A percentile compares a stretch with the other conserved stretches of the same genome.
These are phyloP conservation scores for Frankliniella fusca DNA, from an alignment of 2,888 invertebrate species.

Conservation along the genomic window DNA sequence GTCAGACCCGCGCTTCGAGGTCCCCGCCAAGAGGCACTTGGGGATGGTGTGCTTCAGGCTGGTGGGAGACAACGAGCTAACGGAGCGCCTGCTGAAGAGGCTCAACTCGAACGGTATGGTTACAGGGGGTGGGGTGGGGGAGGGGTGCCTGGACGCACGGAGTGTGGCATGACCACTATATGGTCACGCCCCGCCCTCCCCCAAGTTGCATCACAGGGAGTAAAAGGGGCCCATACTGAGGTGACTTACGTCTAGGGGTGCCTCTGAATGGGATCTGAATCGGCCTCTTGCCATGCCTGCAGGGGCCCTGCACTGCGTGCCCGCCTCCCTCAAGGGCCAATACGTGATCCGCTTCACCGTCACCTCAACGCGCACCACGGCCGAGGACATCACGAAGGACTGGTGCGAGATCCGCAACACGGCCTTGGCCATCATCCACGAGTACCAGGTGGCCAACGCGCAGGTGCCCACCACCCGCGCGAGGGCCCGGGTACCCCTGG, in stretches of 20 bases:
- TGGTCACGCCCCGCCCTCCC: too few species aligned
- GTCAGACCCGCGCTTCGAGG: constrained; percentile 82
- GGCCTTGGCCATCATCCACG: constrained; percentile 62
- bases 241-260: too few species aligned
- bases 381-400: constrained; percentile 62
- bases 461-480: constrained; percentile 48
- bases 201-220: too few species aligned
- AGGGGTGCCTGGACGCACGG: too few species aligned
- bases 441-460: constrained; percentile 59
- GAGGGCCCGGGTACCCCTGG: constrained; percentile 65
- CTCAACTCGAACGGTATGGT: constrained; percentile 76
- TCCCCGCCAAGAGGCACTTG: constrained; percentile 80
- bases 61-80: constrained; percentile 77
- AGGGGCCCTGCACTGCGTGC: constrained; percentile 77
- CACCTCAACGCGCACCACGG: constrained; percentile 70
- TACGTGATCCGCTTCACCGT: constrained; percentile 92
- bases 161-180: too few species aligned
- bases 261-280: too few species aligned
- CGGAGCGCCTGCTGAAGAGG: constrained; percentile 80
- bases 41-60: constrained; percentile 89
- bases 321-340: constrained; percentile 79
- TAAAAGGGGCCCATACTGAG: too few species aligned
- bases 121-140: too few species aligned
- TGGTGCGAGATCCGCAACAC: constrained; percentile 80
- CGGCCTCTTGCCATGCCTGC: neutral